These are phyloP conservation scores for Dendronephthya gigantea DNA, from an alignment of 64 coral and sea anemone species.

Conservation along the genomic window DNA sequence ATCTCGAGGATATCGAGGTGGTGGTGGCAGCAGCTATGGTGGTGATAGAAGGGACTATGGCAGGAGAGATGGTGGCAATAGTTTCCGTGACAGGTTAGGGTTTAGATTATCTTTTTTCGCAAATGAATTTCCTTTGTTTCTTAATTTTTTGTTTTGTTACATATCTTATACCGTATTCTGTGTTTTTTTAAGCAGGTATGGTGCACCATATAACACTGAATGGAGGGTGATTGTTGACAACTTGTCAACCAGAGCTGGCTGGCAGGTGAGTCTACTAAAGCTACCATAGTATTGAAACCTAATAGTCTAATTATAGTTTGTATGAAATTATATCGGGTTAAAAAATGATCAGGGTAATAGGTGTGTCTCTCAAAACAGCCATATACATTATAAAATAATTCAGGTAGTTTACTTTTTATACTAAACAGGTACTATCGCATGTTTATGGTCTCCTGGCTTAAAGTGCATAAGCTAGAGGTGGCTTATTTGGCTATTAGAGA, in stretches of 20 bases:
- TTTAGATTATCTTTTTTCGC: not conserved
- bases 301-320: too few species aligned
- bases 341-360: not conserved
- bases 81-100: slow-evolving; percentile 1
- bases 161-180: too few species aligned
- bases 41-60: slow-evolving; percentile 39
- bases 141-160: too few species aligned
- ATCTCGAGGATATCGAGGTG: not conserved
- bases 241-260: slow-evolving; percentile 59
- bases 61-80: slow-evolving; percentile 9
- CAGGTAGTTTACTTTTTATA: not conserved
- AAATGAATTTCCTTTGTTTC: too few species aligned
- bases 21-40: slow-evolving; percentile 2
- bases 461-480: not conserved
- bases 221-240: slow-evolving; percentile 48
- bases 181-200: slow-evolving; percentile 24
- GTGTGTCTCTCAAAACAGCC: not conserved
- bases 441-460: not conserved
- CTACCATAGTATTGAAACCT: too few species aligned
- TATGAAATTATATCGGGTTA: not conserved
- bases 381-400: not conserved
- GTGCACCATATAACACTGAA: slow-evolving; percentile 65
- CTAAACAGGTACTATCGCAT: not conserved
- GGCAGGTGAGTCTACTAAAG: slow-evolving; percentile 34
- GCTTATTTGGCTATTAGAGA: too few species aligned